A percentile compares a stretch with the other conserved stretches of the same genome.
These are phyloP conservation scores for Sebastes goodei DNA, from an alignment of 2,797 vertebrate genomes.

Conservation along the genomic window DNA sequence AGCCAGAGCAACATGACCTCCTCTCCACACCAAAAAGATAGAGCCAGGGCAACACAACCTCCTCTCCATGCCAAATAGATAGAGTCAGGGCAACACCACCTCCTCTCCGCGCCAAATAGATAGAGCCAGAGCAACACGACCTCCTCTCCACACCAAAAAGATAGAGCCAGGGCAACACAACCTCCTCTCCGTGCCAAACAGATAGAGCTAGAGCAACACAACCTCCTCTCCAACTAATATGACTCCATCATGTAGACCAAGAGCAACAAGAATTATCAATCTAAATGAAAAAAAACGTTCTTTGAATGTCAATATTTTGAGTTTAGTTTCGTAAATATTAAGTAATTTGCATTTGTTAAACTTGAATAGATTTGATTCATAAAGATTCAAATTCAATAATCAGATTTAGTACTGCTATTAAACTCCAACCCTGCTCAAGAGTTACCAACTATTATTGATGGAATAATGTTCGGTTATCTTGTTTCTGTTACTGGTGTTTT, in stretches of 20 bases:
- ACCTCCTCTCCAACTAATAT: too few species aligned
- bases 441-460: neutral
- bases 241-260: neutral
- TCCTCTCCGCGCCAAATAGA: too few species aligned
- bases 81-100: too few species aligned
- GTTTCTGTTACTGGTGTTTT: neutral
- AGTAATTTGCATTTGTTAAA: neutral
- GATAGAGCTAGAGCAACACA: fast-evolving
- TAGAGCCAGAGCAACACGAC: too few species aligned
- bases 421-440: fast-evolving
- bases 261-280: neutral
- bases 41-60: too few species aligned
- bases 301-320: neutral
- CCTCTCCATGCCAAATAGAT: too few species aligned
- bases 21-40: fast-evolving
- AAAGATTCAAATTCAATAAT: neutral
- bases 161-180: too few species aligned
- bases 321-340: neutral
- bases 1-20: too few species aligned
- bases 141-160: fast-evolving
- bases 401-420: neutral
- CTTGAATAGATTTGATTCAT: neutral
- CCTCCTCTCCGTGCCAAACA: too few species aligned
- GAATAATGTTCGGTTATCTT: neutral
- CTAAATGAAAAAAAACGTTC: neutral